These are phyloP conservation scores for Corydoras sp. DNA, from an alignment of 2,113 vertebrate genomes.

Conservation along the genomic window DNA sequence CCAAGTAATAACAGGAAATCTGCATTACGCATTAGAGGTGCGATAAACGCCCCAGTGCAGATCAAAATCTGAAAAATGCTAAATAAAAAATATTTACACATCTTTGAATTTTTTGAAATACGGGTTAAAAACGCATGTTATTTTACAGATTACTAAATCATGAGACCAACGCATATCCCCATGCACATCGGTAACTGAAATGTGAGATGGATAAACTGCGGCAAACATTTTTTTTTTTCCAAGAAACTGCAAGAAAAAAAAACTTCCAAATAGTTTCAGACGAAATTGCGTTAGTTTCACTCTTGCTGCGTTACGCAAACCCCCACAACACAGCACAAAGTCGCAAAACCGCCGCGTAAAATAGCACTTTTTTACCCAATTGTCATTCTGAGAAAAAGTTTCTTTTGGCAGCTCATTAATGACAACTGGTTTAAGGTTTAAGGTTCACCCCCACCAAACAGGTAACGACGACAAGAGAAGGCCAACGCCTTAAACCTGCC, in stretches of 20 bases:
- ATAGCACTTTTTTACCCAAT: conserved; percentile 34
- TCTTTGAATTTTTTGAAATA: no score
- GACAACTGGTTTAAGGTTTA: conserved; percentile 54
- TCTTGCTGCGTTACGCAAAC: not conserved
- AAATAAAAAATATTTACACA: no score
- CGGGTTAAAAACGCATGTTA: no score
- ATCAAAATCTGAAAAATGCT: no score
- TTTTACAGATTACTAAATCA: no score
- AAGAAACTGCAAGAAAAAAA: not conserved
- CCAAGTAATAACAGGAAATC: no score
- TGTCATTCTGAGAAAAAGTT: conserved; percentile 53
- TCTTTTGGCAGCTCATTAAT: conserved; percentile 61
- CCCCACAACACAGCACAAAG: not conserved
- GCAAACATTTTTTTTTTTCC: no score
- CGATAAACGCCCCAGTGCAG: no score
- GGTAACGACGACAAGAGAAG: conserved; percentile 61
- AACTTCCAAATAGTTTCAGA: not conserved
- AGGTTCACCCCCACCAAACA: conserved; percentile 62
- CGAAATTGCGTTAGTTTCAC: not conserved
- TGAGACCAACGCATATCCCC: no score
- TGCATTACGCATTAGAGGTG: no score
- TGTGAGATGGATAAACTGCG: not conserved
- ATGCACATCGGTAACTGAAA: no score
- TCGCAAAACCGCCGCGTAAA: conserved; percentile 3
- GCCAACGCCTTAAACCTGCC: conserved; percentile 65